Conservation (phyloP, 2,113 vertebrate genomes). For the Monopterus albus region DNA sequence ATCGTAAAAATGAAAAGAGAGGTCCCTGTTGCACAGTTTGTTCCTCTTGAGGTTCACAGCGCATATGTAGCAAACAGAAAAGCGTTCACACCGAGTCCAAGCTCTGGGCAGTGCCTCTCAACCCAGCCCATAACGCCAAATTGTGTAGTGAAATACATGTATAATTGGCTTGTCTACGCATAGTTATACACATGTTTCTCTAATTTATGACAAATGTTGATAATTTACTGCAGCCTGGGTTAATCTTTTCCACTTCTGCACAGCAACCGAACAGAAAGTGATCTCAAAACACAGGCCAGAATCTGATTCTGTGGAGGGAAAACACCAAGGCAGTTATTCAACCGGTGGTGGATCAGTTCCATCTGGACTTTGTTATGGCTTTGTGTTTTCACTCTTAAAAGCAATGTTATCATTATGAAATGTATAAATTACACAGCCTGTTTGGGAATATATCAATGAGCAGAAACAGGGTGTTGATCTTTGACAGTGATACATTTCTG, state of each 20-base stretch:
- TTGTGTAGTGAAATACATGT: conserved; percentile 63
- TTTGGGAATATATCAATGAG: conserved; percentile 52
- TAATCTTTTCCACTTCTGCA: conserved; percentile 63
- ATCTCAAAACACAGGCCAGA: conserved; percentile 52
- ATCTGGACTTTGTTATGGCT: conserved; percentile 73
- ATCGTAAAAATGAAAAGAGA: conserved; percentile 84
- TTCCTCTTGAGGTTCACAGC: conserved; percentile 70
- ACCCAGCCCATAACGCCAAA: conserved; percentile 12
- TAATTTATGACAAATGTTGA: conserved; percentile 73
- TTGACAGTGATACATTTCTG: conserved; percentile 15
- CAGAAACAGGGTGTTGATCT: conserved; percentile 38
- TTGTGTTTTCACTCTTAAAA: conserved; percentile 68
- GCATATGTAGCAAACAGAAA: conserved; percentile 65
- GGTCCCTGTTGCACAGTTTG: conserved; percentile 76
- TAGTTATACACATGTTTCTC: conserved; percentile 51
- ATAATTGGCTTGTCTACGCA: conserved; percentile 42
- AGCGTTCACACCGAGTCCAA: conserved; percentile 35
- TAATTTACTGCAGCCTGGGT: conserved; percentile 65
- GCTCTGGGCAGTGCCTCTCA: conserved; percentile 48
- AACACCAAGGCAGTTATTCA: conserved; percentile 59
- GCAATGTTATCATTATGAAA: conserved; percentile 63
- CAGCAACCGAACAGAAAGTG: conserved; percentile 42
- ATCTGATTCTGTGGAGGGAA: conserved; percentile 40
- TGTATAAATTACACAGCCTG: conserved; percentile 60
- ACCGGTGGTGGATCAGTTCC: conserved; percentile 49